phyloP scores from a whole-genome alignment of 2,113 vertebrate species.

The Boleophthalmus pectinirostris region DNA sequence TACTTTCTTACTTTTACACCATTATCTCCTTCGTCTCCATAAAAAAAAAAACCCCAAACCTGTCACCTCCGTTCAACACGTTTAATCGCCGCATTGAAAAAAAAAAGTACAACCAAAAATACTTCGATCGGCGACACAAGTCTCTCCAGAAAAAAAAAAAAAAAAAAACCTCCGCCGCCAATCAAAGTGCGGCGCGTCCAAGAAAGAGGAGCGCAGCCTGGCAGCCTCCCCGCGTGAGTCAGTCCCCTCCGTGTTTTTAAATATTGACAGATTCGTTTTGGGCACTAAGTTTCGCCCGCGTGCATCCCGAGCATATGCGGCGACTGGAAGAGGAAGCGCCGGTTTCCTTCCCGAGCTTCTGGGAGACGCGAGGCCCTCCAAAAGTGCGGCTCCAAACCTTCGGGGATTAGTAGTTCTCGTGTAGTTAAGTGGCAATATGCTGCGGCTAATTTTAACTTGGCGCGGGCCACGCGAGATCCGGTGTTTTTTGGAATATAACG shows the following conservation, averaged over 20 bases:
- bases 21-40: no score
- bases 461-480: background rate
- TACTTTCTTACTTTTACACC: no score
- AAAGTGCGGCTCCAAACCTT: background rate
- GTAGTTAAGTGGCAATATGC: slow-evolving; percentile 5
- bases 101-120: background rate
- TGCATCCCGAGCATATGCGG: slow-evolving; percentile 33
- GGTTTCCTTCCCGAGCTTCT: background rate
- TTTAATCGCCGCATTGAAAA: background rate
- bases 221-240: slow-evolving; percentile 40
- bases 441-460: background rate
- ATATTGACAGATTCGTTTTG: slow-evolving; percentile 53
- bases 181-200: slow-evolving; percentile 43
- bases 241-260: slow-evolving; percentile 33
- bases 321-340: slow-evolving; percentile 1
- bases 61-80: no score
- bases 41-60: no score
- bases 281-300: slow-evolving; percentile 43
- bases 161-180: slow-evolving; percentile 19
- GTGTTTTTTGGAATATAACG: background rate
- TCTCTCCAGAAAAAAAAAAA: slow-evolving; percentile 21
- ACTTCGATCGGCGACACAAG: background rate
- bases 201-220: slow-evolving; percentile 26
- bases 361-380: background rate
- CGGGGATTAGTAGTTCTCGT: background rate